phyloP scores from a whole-genome alignment of 2,888 invertebrate genomes.

The Ectemnius cavifrons region DNA sequence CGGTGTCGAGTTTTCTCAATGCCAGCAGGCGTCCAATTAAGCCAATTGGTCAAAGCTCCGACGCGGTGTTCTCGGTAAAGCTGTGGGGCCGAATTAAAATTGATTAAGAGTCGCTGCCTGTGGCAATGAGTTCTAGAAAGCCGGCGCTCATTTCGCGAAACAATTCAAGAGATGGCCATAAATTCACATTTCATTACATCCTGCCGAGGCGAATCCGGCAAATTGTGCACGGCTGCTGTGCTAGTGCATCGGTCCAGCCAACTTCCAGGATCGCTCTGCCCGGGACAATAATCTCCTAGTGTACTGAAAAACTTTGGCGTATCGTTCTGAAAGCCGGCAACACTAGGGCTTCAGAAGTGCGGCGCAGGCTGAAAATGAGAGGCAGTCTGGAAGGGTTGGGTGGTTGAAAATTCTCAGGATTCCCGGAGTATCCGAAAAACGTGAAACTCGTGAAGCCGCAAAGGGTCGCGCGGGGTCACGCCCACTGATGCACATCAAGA shows the following conservation, averaged over 20 bases:
- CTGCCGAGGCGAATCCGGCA: slow-evolving; percentile 39
- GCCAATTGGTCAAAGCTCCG: slow-evolving; percentile 40
- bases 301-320: background rate
- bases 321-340: background rate
- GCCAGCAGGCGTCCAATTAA: slow-evolving; percentile 35
- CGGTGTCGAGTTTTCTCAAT: slow-evolving; percentile 27
- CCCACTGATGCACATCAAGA: slow-evolving; percentile 49
- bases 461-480: slow-evolving; percentile 29
- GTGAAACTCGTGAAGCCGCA: slow-evolving; percentile 30
- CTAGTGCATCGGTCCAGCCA: slow-evolving; percentile 17
- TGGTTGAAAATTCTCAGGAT: slow-evolving; percentile 42
- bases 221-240: slow-evolving; percentile 39
- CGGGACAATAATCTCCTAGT: background rate
- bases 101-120: slow-evolving; percentile 41
- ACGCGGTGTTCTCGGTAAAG: slow-evolving; percentile 14
- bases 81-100: slow-evolving; percentile 44
- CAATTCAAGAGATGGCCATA: slow-evolving; percentile 19
- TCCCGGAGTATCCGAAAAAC: slow-evolving; percentile 37
- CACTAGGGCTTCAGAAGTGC: no score
- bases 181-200: slow-evolving; percentile 31
- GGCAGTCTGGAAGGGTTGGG: no score
- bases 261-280: background rate
- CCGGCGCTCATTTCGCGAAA: slow-evolving; percentile 13
- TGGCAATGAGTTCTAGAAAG: background rate
- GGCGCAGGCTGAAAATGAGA: no score